Base-by-base conservation (phyloP, 2,797 vertebrate species). In the Bufotes viridis region DNA sequence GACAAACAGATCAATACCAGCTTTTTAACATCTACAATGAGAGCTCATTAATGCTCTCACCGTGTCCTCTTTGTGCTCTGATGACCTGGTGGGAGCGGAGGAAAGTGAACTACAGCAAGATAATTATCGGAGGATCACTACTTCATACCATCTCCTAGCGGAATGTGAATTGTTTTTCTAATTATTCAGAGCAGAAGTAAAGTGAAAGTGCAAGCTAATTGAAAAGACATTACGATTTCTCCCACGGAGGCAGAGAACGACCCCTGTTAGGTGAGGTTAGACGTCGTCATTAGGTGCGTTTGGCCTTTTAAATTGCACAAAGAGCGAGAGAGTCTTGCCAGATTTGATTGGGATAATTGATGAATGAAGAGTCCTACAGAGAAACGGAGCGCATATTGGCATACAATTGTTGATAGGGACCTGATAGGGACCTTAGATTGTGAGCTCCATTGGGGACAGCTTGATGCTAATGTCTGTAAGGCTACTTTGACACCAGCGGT, bases 1-100 rank as follows among this genome's bases (percentile, higher is more conserved):
- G 97, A 97, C 97, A 98, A 97, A 97, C 96, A 94, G 97, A 98
- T 98, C 98, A 95, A 99, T 98, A 98, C 93, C 93, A 94, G 95
- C 95, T 96, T 97, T 96, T 96, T 96, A 96, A 95, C 93, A 94
- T 97, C 96, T 97, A 97, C 96, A 97, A 97, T 97, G 96, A 97
- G 96, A 98, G 96, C 97, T 97, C 94, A 94, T 95, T 95, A 96
- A 94, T 94, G 94, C 94, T 95, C 96, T 96, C 95, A 93, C 93
- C 94, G 95, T 96, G 96, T 96, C 96, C 96, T 96, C 94, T 94
- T 93, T 89, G 93, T 95, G 96, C 95, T 95, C 93, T 93, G 94
- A 95, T 96, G 97, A 97, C 97, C 97, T 91, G 93, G 93, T 95
- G 94, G 95, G 96, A 96, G 95, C 93, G 92, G 92, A 91, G 92